A percentile compares a stretch with the other conserved stretches of the same genome.
Conservation (phyloP, 2,797 vertebrate genomes). For the Liasis olivaceus region DNA sequence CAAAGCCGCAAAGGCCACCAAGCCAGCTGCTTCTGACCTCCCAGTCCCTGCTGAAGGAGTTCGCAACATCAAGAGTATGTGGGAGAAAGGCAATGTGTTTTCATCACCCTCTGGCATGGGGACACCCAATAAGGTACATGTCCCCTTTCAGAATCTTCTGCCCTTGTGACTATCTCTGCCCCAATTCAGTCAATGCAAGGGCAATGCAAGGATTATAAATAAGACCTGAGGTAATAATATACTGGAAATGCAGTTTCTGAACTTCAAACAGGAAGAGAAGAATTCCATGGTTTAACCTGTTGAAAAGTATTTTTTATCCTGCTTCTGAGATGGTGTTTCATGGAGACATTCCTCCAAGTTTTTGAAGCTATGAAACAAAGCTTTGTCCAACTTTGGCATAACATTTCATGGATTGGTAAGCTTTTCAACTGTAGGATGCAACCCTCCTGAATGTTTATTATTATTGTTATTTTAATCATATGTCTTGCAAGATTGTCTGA, state of each 20-base stretch:
- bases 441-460: background rate
- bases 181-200: background rate
- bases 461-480: background rate
- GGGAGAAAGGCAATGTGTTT: constrained; percentile 95
- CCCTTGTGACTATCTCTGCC: background rate
- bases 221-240: background rate
- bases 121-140: constrained; percentile 87
- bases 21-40: constrained; percentile 85
- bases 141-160: background rate
- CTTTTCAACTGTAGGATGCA: background rate
- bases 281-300: too few relatives aligned
- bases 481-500: background rate
- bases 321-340: background rate
- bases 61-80: constrained; percentile 98
- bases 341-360: background rate
- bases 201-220: background rate
- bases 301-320: background rate
- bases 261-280: background rate
- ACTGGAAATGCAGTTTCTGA: background rate
- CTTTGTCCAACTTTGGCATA: background rate
- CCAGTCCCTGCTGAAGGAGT: constrained; percentile 86
- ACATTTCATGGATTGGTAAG: background rate
- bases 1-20: constrained; percentile 81
- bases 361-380: background rate
- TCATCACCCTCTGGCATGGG: constrained; percentile 80